Base-by-base conservation (phyloP, 2,113 vertebrate genomes). In the Cyphomyrus discorhynchus region DNA sequence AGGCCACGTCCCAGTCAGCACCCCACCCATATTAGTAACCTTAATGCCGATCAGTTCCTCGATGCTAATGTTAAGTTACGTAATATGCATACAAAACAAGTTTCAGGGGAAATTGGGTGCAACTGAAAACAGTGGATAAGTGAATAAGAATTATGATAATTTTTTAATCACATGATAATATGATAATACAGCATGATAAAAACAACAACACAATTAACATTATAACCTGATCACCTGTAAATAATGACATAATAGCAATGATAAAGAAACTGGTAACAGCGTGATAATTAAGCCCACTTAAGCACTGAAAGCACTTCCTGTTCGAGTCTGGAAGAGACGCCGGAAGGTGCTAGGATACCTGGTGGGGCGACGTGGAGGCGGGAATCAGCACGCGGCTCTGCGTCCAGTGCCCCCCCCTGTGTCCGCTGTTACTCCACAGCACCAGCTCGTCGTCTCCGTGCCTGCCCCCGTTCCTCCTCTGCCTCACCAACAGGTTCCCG, bases 351-450 rank as follows among this genome's bases (percentile, higher is more conserved):
- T n/a, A 2, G 19, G 24, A 42, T 93, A 98, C 98, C 97, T 98
- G 96, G 86, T 98, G 99, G 0, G 96, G 93, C 84, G 94, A 94
- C 86, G 94, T 92, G 6, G 96, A 96, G 90, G 95, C 97, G 3
- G 97, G 97, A 27, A 99, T 96, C 50, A 97, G 88, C 80, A 99
- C 96, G 0, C 97, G 96, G 0, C 96, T 98, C 92, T 99, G 97
- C 90, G 96, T 97, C 98, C 98, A 99, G 90, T 91, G 94, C 89
- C 96, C 94, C 31, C 95, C 97, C 92, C 97, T 96, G 91, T 96
- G 95, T 0, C 97, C 97, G 0, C 93, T 95, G 89, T 95, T 90
- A 11, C 52, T 96, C 98, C 97, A 97, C 52, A 99, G 94, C 21
- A 96, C 96, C 94, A 0, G 94, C 95, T 9, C 96, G 94, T 0